phyloP scores from a whole-genome alignment of 2,888 invertebrate genomes.

The Ophion ventricosus region DNA sequence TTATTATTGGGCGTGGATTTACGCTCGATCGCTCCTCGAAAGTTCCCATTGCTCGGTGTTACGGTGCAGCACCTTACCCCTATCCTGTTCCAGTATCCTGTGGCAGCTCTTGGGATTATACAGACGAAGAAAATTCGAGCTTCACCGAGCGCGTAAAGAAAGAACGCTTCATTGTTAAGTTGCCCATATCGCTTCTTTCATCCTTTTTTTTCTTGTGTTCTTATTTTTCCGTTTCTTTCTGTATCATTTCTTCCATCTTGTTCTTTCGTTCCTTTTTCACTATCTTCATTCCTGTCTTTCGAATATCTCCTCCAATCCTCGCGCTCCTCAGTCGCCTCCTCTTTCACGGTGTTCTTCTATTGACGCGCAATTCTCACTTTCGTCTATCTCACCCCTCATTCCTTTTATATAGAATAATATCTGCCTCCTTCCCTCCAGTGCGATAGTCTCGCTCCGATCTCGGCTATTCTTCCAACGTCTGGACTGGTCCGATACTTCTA shows the following conservation, averaged over 20 bases:
- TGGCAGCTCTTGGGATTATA: slow-evolving; percentile 42
- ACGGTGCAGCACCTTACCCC: slow-evolving; percentile 29
- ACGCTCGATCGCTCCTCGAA: slow-evolving; percentile 76
- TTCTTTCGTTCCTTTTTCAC: slow-evolving; percentile 41
- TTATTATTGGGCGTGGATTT: slow-evolving; percentile 76
- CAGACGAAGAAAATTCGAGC: slow-evolving; percentile 69
- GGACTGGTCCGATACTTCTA: slow-evolving; percentile 55
- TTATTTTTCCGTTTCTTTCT: slow-evolving; percentile 46
- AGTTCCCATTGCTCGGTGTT: slow-evolving; percentile 69
- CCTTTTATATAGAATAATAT: background rate
- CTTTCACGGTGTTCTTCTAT: slow-evolving; percentile 6
- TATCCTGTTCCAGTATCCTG: slow-evolving; percentile 24
- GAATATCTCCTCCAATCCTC: slow-evolving; percentile 7
- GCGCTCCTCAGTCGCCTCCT: slow-evolving; percentile 6
- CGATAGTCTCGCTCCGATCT: slow-evolving; percentile 51
- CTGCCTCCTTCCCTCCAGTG: slow-evolving; percentile 19
- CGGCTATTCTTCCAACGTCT: slow-evolving; percentile 53
- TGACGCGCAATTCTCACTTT: slow-evolving; percentile 26
- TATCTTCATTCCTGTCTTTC: slow-evolving; percentile 13
- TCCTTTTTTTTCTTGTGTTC: slow-evolving; percentile 7
- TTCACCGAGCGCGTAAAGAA: slow-evolving; percentile 74
- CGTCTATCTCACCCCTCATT: background rate
- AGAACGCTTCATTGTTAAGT: slow-evolving; percentile 75
- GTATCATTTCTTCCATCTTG: slow-evolving; percentile 42
- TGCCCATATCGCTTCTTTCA: slow-evolving; percentile 59